phyloP scores from a whole-genome alignment of 2,888 invertebrate species.

The Lithodes maja region DNA sequence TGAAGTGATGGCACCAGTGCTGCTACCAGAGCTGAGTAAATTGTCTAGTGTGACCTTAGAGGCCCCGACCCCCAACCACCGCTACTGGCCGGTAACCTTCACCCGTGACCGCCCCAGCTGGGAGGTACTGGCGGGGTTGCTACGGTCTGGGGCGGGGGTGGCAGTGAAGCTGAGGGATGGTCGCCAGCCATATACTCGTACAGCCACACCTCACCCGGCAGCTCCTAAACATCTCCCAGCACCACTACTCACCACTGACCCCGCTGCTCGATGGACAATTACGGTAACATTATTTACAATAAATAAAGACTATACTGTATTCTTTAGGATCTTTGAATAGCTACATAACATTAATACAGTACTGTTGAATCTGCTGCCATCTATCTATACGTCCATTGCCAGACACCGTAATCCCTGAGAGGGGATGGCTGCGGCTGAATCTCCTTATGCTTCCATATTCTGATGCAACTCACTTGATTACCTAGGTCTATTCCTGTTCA shows the following conservation, averaged over 20 bases:
- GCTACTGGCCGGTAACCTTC: conserved; percentile 5
- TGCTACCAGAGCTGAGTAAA: conserved; percentile 67
- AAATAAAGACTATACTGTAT: too few species aligned
- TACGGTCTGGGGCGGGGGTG: background rate
- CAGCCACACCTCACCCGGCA: background rate
- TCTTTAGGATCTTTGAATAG: too few species aligned
- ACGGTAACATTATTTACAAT: background rate
- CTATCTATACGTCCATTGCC: too few species aligned
- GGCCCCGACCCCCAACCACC: background rate
- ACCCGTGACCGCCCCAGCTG: background rate
- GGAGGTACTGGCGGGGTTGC: background rate
- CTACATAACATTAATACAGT: too few species aligned
- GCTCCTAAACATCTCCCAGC: background rate
- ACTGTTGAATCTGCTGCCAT: too few species aligned
- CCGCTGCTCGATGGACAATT: background rate
- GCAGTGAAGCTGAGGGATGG: background rate
- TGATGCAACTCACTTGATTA: too few species aligned
- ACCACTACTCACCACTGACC: background rate
- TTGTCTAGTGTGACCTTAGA: conserved; percentile 32
- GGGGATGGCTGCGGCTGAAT: too few species aligned
- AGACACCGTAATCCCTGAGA: too few species aligned
- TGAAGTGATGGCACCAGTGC: conserved; percentile 56
- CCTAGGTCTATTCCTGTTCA: too few species aligned
- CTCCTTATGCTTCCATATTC: too few species aligned
- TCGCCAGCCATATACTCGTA: background rate